phyloP scores from a whole-genome alignment of 2,113 vertebrate species.

The Cisticola juncidis region DNA sequence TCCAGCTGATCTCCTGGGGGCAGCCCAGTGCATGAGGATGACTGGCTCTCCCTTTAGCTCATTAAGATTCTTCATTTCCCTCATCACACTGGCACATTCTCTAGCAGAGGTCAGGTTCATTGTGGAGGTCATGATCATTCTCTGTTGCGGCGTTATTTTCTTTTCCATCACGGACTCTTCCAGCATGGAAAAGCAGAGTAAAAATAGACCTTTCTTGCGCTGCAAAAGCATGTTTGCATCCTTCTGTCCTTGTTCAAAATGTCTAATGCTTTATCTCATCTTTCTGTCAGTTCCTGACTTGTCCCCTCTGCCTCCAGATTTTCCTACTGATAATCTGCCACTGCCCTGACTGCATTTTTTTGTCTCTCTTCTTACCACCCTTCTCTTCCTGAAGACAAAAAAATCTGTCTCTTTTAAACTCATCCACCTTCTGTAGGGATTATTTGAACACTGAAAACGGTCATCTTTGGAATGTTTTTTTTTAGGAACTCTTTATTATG shows the following conservation, averaged over 20 bases:
- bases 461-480: background rate
- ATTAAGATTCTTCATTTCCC: conserved; percentile 46
- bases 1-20: background rate
- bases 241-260: background rate
- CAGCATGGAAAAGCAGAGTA: background rate
- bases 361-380: background rate
- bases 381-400: background rate
- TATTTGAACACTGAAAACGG: background rate
- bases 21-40: background rate
- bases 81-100: conserved; percentile 22
- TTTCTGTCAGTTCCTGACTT: background rate
- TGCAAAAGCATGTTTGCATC: background rate
- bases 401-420: background rate
- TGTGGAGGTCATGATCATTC: background rate
- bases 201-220: conserved; percentile 16
- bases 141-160: conserved; percentile 26
- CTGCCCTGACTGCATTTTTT: background rate
- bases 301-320: background rate
- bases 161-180: conserved; percentile 15
- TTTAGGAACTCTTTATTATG: background rate
- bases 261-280: background rate
- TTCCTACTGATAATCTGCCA: background rate
- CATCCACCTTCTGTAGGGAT: background rate
- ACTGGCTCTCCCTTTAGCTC: background rate
- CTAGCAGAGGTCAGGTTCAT: background rate